phyloP scores from a whole-genome alignment of 2,113 vertebrate species.

The Chrysochloris asiatica region DNA sequence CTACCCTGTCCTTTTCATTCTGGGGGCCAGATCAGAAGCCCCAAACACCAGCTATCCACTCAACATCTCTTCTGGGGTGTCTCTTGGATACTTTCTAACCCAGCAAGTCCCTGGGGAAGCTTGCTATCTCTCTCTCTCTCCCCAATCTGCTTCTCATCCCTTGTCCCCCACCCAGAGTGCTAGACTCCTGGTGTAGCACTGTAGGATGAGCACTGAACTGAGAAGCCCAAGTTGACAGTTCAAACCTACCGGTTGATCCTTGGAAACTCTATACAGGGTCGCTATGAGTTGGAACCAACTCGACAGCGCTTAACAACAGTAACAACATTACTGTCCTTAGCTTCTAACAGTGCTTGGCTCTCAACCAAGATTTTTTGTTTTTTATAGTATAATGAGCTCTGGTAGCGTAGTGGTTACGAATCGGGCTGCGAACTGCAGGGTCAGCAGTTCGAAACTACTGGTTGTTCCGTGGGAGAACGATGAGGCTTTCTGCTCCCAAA shows the following conservation, averaged over 20 bases:
- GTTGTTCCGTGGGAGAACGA: too few species aligned
- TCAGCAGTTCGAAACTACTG: too few species aligned
- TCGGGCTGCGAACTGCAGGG: too few species aligned
- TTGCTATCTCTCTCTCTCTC: accelerated
- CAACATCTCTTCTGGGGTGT: background rate
- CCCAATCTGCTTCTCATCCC: background rate
- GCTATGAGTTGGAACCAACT: too few species aligned
- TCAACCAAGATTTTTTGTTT: background rate
- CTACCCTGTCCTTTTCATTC: background rate
- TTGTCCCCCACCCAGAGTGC: background rate
- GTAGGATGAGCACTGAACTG: too few species aligned
- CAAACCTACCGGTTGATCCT: too few species aligned
- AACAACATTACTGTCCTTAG: background rate
- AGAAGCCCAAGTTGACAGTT: too few species aligned
- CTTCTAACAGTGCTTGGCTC: background rate
- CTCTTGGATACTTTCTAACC: background rate
- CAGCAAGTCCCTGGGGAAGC: background rate
- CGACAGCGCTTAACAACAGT: background rate
- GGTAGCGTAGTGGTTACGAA: too few species aligned
- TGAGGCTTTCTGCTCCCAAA: too few species aligned
- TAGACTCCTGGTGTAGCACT: background rate
- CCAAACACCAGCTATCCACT: too few species aligned
- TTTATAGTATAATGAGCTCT: too few species aligned
- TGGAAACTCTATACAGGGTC: too few species aligned
- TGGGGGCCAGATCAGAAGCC: background rate